Percentiles rank a stretch among this genome's conserved stretches.
Conservation (phyloP, 1,140 invertebrate genomes). For the Danaus melanippus region DNA sequence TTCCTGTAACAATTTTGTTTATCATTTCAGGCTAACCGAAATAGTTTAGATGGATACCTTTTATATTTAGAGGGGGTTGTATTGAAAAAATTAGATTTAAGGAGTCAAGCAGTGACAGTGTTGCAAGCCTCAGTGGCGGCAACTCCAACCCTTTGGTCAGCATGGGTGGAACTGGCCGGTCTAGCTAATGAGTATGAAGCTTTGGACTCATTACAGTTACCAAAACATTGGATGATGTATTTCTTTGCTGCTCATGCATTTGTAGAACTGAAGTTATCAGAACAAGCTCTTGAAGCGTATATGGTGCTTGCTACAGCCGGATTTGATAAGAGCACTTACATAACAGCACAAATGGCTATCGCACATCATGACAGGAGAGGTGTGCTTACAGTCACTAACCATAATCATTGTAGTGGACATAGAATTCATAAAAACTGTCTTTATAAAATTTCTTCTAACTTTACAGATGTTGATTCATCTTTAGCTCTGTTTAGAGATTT, state of each 20-base stretch:
- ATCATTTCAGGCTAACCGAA: constrained; percentile 73
- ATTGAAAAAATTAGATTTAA: constrained; percentile 88
- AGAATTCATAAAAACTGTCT: neutral
- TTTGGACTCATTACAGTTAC: constrained; percentile 79
- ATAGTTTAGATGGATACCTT: constrained; percentile 87
- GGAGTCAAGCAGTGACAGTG: constrained; percentile 76
- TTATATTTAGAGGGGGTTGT: constrained; percentile 94
- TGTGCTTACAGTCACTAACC: constrained; percentile 41
- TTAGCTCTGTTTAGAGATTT: constrained; percentile 88
- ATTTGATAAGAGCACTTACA: constrained; percentile 90
- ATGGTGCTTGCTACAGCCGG: constrained; percentile 82
- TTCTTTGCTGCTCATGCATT: constrained; percentile 94
- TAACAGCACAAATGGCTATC: constrained; percentile 93
- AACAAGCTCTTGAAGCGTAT: constrained; percentile 91
- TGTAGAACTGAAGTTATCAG: constrained; percentile 91
- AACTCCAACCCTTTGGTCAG: constrained; percentile 91
- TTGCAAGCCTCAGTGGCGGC: constrained; percentile 84
- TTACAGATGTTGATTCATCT: constrained; percentile 90
- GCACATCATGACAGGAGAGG: constrained; percentile 94
- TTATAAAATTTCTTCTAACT: neutral
- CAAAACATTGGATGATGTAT: constrained; percentile 95
- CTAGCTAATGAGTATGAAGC: constrained; percentile 86
- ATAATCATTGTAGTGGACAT: neutral
- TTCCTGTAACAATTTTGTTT: constrained; percentile 22
- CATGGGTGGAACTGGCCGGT: constrained; percentile 93